Percentiles rank a stretch among this genome's conserved stretches.
Evolutionary conservation across 2,888 invertebrate genomes (phyloP).

Genomic region (Sabellastarte sp.): DNA sequence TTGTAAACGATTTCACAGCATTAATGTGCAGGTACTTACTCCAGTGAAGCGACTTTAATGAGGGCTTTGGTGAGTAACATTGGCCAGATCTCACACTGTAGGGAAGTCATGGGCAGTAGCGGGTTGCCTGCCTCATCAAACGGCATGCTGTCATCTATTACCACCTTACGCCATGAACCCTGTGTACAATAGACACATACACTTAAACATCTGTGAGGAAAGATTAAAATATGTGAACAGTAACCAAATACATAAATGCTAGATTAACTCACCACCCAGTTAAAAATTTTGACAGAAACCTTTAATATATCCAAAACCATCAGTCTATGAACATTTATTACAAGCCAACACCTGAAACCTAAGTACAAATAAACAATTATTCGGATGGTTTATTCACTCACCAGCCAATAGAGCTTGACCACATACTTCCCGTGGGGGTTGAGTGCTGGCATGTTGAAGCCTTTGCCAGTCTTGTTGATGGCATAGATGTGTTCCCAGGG

Average conservation of each 20-base stretch:
- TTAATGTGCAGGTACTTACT: slow-evolving; percentile 54
- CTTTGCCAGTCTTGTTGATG: slow-evolving; percentile 54
- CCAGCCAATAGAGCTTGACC: slow-evolving; percentile 59
- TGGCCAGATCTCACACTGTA: slow-evolving; percentile 58
- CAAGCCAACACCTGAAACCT: too few relatives aligned
- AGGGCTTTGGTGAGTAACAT: slow-evolving; percentile 59
- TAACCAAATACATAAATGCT: too few relatives aligned
- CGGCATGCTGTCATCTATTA: slow-evolving; percentile 58
- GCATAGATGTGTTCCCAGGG: slow-evolving; percentile 61
- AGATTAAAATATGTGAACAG: too few relatives aligned
- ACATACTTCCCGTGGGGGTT: slow-evolving; percentile 60
- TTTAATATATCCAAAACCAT: too few relatives aligned
- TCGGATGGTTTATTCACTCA: too few relatives aligned
- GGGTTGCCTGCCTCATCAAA: slow-evolving; percentile 54
- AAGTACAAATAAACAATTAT: too few relatives aligned
- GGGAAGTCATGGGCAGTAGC: slow-evolving; percentile 52
- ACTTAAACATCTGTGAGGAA: too few relatives aligned
- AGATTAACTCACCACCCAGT: too few relatives aligned
- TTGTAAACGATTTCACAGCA: too few relatives aligned
- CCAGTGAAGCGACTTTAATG: slow-evolving; percentile 58
- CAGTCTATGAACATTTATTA: too few relatives aligned
- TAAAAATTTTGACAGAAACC: too few relatives aligned
- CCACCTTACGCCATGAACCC: slow-evolving; percentile 60
- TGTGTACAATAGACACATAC: too few relatives aligned
- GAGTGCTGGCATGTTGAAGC: slow-evolving; percentile 53